A percentile compares a stretch with the other conserved stretches of the same genome.
Evolutionary conservation across 2,113 vertebrate species (phyloP).

Genomic region (Herpailurus yagouaroundi): DNA sequence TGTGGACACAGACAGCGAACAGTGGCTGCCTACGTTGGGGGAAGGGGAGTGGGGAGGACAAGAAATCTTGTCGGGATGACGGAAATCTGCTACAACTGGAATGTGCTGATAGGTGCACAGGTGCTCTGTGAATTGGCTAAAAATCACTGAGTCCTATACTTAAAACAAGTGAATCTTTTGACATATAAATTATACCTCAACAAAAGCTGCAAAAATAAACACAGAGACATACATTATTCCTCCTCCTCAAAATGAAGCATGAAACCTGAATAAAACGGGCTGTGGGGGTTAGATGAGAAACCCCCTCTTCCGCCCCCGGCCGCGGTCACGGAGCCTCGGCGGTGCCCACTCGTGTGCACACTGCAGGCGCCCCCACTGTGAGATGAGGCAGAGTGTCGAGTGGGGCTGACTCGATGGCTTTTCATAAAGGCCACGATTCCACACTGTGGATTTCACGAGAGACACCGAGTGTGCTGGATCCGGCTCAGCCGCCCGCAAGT

Average conservation of each 20-base stretch:
- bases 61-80: background rate
- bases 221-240: background rate
- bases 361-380: background rate
- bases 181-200: background rate
- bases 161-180: background rate
- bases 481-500: rapidly evolving
- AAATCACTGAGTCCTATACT: too few species aligned
- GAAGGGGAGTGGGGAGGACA: background rate
- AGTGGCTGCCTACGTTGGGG: background rate
- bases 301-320: too few species aligned
- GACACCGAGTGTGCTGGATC: too few species aligned
- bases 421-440: background rate
- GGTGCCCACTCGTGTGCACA: too few species aligned
- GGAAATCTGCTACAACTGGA: background rate
- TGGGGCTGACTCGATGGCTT: background rate
- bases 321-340: too few species aligned
- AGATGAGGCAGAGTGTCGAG: background rate
- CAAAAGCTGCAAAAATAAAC: background rate
- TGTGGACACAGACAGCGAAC: too few species aligned
- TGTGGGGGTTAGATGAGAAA: background rate
- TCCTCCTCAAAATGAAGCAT: background rate
- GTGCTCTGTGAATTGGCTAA: background rate
- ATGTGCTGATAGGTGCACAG: background rate
- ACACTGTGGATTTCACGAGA: background rate
- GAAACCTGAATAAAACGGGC: background rate